These are phyloP conservation scores for Serripes groenlandicus DNA, from an alignment of 2,888 invertebrate species.

Conservation along the genomic window DNA sequence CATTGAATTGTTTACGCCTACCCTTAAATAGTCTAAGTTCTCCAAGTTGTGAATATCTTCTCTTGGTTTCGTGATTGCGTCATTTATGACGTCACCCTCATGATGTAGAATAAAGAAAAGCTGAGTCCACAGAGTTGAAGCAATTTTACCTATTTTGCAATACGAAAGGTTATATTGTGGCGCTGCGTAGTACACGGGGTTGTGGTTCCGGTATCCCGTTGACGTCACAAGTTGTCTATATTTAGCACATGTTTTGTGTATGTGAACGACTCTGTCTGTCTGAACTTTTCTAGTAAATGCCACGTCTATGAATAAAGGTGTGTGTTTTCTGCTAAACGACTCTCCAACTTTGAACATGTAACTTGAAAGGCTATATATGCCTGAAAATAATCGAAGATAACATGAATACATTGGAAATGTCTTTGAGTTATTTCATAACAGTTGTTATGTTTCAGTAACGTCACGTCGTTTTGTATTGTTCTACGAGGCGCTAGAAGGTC, in stretches of 20 bases:
- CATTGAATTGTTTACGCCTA: background rate
- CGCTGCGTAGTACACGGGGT: background rate
- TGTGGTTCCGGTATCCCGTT: background rate
- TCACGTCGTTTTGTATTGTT: too few relatives aligned
- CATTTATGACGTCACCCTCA: background rate
- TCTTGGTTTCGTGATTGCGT: background rate
- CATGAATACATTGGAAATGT: too few relatives aligned
- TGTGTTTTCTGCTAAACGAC: too few relatives aligned
- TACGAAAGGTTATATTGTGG: background rate
- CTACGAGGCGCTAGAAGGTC: too few relatives aligned
- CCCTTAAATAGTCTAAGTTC: background rate
- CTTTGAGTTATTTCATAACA: too few relatives aligned
- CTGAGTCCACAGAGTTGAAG: slow-evolving; percentile 10
- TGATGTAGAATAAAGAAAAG: background rate
- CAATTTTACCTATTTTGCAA: slow-evolving; percentile 13
- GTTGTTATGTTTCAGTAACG: too few relatives aligned
- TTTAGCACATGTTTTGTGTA: background rate
- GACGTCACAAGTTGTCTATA: background rate
- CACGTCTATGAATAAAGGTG: too few relatives aligned
- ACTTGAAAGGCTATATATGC: too few relatives aligned
- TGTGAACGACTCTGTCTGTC: background rate
- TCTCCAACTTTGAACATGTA: too few relatives aligned
- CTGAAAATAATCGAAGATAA: too few relatives aligned
- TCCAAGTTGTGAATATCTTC: slow-evolving; percentile 1
- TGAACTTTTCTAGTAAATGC: too few relatives aligned